Conservation (phyloP, 2,888 invertebrate species). For the Loripinus fragilis region DNA sequence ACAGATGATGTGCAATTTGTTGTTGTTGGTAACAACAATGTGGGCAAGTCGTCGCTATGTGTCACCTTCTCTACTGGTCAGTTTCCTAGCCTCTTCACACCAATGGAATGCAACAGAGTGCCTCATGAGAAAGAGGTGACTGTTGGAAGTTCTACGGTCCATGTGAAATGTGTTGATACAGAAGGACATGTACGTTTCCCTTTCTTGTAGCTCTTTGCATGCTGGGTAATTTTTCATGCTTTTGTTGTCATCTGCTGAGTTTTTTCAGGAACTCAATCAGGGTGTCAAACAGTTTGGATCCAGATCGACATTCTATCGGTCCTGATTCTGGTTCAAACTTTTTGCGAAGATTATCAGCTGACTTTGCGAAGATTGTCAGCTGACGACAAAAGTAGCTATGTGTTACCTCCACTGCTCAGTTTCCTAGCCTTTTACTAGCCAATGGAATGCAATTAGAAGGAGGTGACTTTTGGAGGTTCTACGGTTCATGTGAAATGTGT, state of each 20-base stretch:
- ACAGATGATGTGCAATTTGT: conserved; percentile 49
- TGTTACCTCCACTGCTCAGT: conserved; percentile 59
- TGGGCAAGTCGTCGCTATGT: conserved; percentile 58
- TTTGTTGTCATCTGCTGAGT: too few species aligned
- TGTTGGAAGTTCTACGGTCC: conserved; percentile 39
- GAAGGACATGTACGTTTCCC: conserved; percentile 59
- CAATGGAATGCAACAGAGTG: conserved; percentile 58
- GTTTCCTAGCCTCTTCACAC: conserved; percentile 60
- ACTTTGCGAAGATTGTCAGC: too few species aligned
- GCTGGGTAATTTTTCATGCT: too few species aligned
- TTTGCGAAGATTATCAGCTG: too few species aligned
- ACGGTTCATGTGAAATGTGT: conserved; percentile 52
- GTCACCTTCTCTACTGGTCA: conserved; percentile 59
- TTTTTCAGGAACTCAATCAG: too few species aligned
- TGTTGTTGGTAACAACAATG: conserved; percentile 60
- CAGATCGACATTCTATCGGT: too few species aligned
- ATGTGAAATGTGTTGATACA: conserved; percentile 56
- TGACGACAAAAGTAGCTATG: too few species aligned
- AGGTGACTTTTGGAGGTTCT: conserved; percentile 40
- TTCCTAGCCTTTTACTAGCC: conserved; percentile 60
- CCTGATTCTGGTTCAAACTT: too few species aligned
- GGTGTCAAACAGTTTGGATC: too few species aligned
- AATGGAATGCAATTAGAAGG: conserved; percentile 60
- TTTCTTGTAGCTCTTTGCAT: too few species aligned
- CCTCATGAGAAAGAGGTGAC: conserved; percentile 57